Conservation (phyloP, 2,113 vertebrate genomes). For the Hylia prasina region DNA sequence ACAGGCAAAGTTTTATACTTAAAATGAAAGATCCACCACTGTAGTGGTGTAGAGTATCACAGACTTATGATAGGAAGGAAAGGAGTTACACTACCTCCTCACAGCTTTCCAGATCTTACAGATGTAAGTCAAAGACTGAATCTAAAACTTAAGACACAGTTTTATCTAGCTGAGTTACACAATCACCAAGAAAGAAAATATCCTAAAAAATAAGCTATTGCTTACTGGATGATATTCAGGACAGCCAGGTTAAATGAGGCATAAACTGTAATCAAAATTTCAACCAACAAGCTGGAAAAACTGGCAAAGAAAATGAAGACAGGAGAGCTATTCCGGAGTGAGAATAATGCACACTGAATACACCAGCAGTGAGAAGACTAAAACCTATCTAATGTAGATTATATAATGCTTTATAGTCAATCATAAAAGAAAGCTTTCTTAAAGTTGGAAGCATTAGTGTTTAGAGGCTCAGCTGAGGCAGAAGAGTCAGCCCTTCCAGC, state of each 20-base stretch:
- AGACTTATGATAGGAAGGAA: neutral
- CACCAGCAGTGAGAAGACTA: neutral
- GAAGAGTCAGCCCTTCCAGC: neutral
- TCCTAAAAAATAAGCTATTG: neutral
- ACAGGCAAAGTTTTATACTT: neutral
- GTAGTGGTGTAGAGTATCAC: neutral
- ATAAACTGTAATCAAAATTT: neutral
- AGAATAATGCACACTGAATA: neutral
- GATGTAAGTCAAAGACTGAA: neutral
- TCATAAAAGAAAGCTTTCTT: neutral
- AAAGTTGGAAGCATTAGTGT: neutral
- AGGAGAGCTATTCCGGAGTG: neutral
- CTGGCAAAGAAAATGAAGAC: neutral
- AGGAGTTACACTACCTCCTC: neutral
- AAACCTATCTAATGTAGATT: conserved; percentile 17
- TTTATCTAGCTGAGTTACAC: neutral
- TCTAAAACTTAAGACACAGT: neutral
- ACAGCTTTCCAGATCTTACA: neutral
- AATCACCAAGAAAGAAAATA: neutral
- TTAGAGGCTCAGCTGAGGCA: neutral
- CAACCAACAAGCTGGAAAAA: neutral
- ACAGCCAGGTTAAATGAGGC: conserved; percentile 4
- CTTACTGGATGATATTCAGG: neutral
- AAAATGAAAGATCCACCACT: neutral
- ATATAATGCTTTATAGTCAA: neutral